A percentile compares a stretch with the other conserved stretches of the same genome.
Evolutionary conservation across 2,113 vertebrate genomes (phyloP).

Genomic region (Channa argus): DNA sequence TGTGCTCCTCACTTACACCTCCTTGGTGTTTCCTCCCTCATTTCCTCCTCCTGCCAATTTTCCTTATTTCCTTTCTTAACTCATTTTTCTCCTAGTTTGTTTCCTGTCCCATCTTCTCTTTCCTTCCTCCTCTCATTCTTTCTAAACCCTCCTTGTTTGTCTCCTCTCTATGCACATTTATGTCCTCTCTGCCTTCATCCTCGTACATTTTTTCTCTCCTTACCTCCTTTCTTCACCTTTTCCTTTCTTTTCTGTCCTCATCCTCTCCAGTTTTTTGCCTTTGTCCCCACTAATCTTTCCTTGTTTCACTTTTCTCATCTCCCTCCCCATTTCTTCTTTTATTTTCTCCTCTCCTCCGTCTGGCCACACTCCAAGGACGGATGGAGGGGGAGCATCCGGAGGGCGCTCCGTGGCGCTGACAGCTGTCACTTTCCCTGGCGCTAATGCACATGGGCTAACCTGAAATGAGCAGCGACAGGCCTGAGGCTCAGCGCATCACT

Average conservation of each 20-base stretch:
- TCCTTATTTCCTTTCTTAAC: not conserved
- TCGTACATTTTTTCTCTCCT: not conserved
- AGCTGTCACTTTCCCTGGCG: constrained; percentile 76
- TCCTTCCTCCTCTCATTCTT: not conserved
- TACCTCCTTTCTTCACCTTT: not conserved
- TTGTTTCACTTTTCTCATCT: not conserved
- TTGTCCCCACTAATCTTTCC: not conserved
- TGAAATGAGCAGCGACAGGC: constrained; percentile 75
- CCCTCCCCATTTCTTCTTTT: not conserved
- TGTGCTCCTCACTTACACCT: too few species aligned
- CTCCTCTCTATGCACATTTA: not conserved
- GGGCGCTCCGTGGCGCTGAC: constrained; percentile 69
- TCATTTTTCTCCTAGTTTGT: not conserved
- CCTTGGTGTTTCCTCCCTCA: not conserved
- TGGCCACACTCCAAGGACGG: constrained; percentile 70
- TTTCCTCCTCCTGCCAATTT: not conserved
- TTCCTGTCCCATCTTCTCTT: too few species aligned
- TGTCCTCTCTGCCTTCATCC: not conserved
- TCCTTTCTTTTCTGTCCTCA: not conserved
- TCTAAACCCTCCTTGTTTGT: not conserved
- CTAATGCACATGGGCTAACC: constrained; percentile 77
- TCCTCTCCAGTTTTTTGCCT: not conserved
- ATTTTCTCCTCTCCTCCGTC: constrained; percentile 20
- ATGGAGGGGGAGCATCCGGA: constrained; percentile 54
- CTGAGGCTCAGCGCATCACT: constrained; percentile 37